Conservation (phyloP, 2,888 invertebrate genomes). For the Platycheirus rosarum region DNA sequence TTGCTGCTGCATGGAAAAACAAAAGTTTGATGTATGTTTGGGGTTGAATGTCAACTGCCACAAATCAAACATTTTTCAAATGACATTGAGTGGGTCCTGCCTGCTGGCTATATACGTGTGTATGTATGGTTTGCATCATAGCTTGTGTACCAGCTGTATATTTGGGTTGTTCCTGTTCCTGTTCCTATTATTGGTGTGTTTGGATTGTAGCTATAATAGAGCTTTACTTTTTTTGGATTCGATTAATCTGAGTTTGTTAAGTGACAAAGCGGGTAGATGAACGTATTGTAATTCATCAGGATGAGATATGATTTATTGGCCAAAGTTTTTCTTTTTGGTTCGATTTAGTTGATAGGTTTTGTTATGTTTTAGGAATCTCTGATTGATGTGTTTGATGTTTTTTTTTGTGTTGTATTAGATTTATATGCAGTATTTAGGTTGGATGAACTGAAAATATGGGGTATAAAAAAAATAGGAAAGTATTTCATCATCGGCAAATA, state of each 20-base stretch:
- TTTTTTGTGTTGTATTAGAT: conserved; percentile 10
- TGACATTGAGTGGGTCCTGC: conserved; percentile 69
- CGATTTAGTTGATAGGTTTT: conserved; percentile 51
- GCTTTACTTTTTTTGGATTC: conserved; percentile 45
- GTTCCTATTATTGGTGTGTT: conserved; percentile 16
- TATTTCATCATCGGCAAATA: too few species aligned
- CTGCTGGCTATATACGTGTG: conserved; percentile 30
- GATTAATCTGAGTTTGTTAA: conserved; percentile 73
- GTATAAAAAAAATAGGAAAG: too few species aligned
- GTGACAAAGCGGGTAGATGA: conserved; percentile 68
- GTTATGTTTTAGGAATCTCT: conserved; percentile 23
- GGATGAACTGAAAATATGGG: too few species aligned
- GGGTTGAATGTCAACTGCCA: conserved; percentile 74
- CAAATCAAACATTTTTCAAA: conserved; percentile 73
- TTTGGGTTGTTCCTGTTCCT: conserved; percentile 18
- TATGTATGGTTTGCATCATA: too few species aligned
- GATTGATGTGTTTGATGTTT: conserved; percentile 11
- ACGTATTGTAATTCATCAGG: conserved; percentile 71
- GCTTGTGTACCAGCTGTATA: conserved; percentile 29
- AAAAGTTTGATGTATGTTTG: conserved; percentile 74
- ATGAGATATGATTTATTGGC: conserved; percentile 68
- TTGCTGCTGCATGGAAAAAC: conserved; percentile 55
- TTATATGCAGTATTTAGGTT: conserved; percentile 22
- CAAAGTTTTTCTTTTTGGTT: conserved; percentile 47
- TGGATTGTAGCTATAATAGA: conserved; percentile 3